A percentile compares a stretch with the other conserved stretches of the same genome.
Conservation (phyloP, 2,113 vertebrate species). For the Casuarius casuarius region DNA sequence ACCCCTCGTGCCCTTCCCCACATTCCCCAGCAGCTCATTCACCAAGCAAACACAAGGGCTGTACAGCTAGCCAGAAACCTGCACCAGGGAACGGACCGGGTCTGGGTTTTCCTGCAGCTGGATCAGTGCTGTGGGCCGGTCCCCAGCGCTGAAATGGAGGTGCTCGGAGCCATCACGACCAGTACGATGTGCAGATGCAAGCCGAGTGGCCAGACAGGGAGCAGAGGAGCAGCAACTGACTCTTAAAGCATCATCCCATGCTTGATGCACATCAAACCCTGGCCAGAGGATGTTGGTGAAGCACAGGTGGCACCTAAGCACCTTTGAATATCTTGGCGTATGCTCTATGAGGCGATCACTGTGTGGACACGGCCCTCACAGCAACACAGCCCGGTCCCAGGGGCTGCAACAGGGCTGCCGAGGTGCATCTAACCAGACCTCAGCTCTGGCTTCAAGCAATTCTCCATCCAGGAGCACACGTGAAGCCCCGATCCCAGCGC, state of each 20-base stretch:
- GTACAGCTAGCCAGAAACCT: neutral
- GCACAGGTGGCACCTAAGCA: neutral
- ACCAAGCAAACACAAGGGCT: accelerated
- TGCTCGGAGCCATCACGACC: neutral
- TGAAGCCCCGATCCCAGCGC: too few species aligned
- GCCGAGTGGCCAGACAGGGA: accelerated
- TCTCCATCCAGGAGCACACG: too few species aligned
- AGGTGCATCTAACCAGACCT: neutral
- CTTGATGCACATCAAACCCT: neutral
- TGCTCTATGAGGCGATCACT: accelerated
- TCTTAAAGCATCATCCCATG: accelerated
- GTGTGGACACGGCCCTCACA: neutral
- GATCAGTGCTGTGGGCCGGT: neutral
- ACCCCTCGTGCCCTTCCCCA: neutral
- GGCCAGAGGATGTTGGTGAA: neutral
- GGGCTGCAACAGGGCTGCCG: neutral
- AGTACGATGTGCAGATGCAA: accelerated
- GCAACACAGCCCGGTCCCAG: neutral
- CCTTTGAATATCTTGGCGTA: accelerated
- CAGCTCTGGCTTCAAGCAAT: neutral
- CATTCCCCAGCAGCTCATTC: neutral
- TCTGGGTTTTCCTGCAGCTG: neutral
- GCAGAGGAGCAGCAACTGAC: accelerated
- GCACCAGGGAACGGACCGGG: neutral
- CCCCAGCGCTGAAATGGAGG: accelerated